These are phyloP conservation scores for Mustela erminea DNA, from an alignment of 2,797 vertebrate genomes.

Conservation along the genomic window DNA sequence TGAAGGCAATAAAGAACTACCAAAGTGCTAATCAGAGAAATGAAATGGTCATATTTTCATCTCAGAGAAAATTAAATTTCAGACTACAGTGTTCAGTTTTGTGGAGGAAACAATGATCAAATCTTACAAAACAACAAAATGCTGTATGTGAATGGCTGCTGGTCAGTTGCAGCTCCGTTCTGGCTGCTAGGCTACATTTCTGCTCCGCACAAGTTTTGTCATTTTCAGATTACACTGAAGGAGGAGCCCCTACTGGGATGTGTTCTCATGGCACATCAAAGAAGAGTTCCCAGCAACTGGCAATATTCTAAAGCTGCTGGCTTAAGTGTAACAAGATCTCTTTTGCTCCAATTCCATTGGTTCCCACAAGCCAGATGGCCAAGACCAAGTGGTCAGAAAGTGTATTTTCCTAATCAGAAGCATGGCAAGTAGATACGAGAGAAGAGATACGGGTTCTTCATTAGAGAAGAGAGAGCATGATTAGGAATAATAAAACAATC, in stretches of 20 bases:
- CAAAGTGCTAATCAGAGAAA: conserved; percentile 16
- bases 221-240: neutral
- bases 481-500: neutral
- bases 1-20: conserved; percentile 63
- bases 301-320: neutral
- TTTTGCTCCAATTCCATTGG: neutral
- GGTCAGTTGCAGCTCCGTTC: neutral
- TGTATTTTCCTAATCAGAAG: neutral
- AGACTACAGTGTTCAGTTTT: neutral
- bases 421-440: rapidly evolving
- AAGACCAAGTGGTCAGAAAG: neutral
- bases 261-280: neutral
- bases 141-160: neutral
- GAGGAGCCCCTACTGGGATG: neutral
- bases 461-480: neutral
- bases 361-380: neutral
- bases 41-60: conserved; percentile 39
- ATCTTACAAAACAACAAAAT: neutral
- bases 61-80: conserved; percentile 58
- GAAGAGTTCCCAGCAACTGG: neutral
- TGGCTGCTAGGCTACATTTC: neutral
- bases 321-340: neutral
- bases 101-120: conserved; percentile 14
- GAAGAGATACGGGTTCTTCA: neutral
- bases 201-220: neutral